Evolutionary conservation across 2,113 vertebrate genomes (phyloP).

Genomic region (Panthera tigris): DNA sequence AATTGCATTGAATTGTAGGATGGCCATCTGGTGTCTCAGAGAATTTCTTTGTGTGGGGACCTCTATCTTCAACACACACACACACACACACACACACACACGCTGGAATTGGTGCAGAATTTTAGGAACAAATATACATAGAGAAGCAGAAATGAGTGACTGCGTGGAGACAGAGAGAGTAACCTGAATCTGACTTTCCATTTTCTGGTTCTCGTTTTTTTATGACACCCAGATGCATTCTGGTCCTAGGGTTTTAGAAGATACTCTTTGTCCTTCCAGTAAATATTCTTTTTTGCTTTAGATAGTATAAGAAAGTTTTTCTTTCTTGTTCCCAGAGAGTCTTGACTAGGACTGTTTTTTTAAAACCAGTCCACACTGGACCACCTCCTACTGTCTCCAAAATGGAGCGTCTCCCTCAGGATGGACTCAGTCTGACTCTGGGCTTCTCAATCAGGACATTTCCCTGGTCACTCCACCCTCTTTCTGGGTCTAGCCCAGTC

Average conservation of each 20-base stretch:
- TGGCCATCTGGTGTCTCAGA: not conserved
- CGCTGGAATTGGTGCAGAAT: not conserved
- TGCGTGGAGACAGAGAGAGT: not conserved
- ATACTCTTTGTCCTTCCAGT: not conserved
- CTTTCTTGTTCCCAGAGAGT: not conserved
- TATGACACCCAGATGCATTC: not conserved
- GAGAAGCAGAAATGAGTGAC: not conserved
- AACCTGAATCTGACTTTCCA: not conserved
- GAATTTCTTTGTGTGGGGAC: not conserved
- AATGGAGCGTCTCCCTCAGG: not conserved
- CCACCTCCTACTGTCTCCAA: not conserved
- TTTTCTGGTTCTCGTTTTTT: slow-evolving; percentile 34
- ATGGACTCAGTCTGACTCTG: not conserved
- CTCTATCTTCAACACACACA: not conserved
- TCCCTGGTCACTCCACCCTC: not conserved
- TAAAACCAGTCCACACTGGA: not conserved
- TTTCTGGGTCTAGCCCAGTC: not conserved
- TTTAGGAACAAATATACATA: not conserved
- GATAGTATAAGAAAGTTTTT: not conserved
- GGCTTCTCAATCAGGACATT: not conserved
- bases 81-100: not conserved
- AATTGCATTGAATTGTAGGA: not conserved
- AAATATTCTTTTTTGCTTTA: slow-evolving; percentile 24
- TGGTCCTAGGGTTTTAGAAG: not conserved
- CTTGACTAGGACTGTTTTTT: not conserved